Conservation (phyloP, 2,797 vertebrate genomes). For the Smutsia gigantea region DNA sequence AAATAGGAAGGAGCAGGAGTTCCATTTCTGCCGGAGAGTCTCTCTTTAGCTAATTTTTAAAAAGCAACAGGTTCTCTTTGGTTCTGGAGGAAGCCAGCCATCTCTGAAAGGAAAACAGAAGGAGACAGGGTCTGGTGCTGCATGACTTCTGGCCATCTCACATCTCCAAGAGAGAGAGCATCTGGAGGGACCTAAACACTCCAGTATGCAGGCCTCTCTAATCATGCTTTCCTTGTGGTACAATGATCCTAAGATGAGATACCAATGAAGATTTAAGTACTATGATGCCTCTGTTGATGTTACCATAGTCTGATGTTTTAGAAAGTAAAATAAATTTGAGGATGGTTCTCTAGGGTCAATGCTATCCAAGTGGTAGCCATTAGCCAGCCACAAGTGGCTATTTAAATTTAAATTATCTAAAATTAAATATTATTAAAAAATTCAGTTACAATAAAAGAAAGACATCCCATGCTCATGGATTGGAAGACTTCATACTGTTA, state of each 20-base stretch:
- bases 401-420: constrained; percentile 22
- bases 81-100: constrained; percentile 26
- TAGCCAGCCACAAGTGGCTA: not conserved
- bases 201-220: not conserved
- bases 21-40: not conserved
- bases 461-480: not conserved
- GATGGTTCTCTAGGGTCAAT: not conserved
- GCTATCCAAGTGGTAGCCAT: not conserved
- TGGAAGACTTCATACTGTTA: constrained; percentile 42
- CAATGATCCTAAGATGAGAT: not conserved
- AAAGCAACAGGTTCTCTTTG: constrained; percentile 7
- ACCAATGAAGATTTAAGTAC: not conserved
- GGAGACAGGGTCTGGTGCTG: not conserved
- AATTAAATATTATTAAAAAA: constrained; percentile 34
- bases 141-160: not conserved
- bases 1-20: constrained; percentile 18
- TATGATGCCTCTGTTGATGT: not conserved
- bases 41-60: constrained; percentile 13
- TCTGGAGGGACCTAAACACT: not conserved
- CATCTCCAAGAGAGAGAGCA: not conserved
- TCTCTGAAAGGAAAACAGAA: not conserved
- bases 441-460: not conserved
- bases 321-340: constrained; percentile 37
- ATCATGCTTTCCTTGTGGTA: not conserved
- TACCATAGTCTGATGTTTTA: not conserved